A percentile compares a stretch with the other conserved stretches of the same genome.
Evolutionary conservation across 2,888 invertebrate species (phyloP).

Genomic region (Diarsia dahlii): DNA sequence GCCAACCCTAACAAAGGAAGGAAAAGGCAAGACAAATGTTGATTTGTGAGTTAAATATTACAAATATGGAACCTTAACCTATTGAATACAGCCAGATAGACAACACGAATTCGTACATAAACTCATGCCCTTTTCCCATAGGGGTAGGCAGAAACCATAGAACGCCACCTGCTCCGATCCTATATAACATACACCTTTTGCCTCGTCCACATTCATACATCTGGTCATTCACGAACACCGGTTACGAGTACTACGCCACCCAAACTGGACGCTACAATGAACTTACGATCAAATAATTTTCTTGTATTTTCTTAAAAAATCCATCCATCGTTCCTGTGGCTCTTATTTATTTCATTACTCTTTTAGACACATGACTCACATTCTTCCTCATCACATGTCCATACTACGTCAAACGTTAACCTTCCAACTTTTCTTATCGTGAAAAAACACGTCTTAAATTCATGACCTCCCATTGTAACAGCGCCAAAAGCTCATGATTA

Average conservation of each 20-base stretch:
- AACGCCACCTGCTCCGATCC: too few relatives aligned
- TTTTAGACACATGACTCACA: neutral
- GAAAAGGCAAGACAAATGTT: too few relatives aligned
- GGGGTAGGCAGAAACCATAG: too few relatives aligned
- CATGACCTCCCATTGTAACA: neutral
- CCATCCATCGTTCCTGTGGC: neutral
- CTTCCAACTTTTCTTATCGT: neutral
- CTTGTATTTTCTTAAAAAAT: neutral
- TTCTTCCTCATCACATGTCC: neutral
- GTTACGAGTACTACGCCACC: too few relatives aligned
- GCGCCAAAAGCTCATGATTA: slow-evolving; percentile 10
- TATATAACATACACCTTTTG: too few relatives aligned
- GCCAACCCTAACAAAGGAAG: too few relatives aligned
- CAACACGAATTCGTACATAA: neutral
- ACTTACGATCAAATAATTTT: neutral
- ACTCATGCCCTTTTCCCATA: too few relatives aligned
- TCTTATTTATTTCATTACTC: neutral
- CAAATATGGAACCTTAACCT: neutral
- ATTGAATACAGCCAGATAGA: neutral
- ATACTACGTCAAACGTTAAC: neutral
- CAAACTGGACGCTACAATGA: neutral
- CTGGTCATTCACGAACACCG: too few relatives aligned
- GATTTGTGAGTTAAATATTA: neutral
- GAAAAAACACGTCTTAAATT: neutral
- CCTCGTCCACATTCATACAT: too few relatives aligned